Conservation (phyloP, 92 coral and sea anemone genomes). For the Phenganax subtilis region DNA sequence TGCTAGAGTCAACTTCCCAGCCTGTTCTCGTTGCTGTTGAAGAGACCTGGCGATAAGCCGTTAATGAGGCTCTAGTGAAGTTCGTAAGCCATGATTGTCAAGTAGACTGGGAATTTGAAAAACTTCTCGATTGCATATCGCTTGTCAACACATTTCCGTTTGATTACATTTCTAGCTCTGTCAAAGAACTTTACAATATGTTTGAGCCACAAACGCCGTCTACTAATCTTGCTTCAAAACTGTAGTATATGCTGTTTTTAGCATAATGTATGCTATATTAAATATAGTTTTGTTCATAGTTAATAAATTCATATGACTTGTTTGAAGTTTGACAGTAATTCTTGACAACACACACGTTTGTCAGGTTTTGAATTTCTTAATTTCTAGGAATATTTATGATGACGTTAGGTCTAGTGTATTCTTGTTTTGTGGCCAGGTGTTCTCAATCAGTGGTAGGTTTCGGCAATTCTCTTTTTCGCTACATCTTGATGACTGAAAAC, state of each 20-base stretch:
- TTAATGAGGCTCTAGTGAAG: not conserved
- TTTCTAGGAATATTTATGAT: too few species aligned
- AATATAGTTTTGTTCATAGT: not conserved
- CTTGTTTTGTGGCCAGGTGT: too few species aligned
- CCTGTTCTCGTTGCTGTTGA: slow-evolving; percentile 18
- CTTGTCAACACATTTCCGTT: slow-evolving; percentile 38
- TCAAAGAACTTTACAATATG: not conserved
- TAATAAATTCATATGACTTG: slow-evolving; percentile 26
- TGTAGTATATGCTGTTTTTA: not conserved
- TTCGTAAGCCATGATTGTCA: not conserved
- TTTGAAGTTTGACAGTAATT: slow-evolving; percentile 14
- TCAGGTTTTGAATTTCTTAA: not conserved
- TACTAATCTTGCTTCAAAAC: not conserved
- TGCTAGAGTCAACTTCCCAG: not conserved
- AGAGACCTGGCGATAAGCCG: not conserved
- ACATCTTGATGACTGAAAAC: too few species aligned
- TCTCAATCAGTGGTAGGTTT: too few species aligned
- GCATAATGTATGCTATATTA: not conserved
- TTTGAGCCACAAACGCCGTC: not conserved
- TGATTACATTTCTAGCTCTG: slow-evolving; percentile 34
- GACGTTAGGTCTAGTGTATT: too few species aligned
- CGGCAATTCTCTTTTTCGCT: too few species aligned
- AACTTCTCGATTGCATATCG: slow-evolving; percentile 11
- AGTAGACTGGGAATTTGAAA: slow-evolving; percentile 33
- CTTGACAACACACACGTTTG: not conserved